These are phyloP conservation scores for Amphipoea oculea DNA, from an alignment of 2,888 invertebrate species.

Conservation along the genomic window DNA sequence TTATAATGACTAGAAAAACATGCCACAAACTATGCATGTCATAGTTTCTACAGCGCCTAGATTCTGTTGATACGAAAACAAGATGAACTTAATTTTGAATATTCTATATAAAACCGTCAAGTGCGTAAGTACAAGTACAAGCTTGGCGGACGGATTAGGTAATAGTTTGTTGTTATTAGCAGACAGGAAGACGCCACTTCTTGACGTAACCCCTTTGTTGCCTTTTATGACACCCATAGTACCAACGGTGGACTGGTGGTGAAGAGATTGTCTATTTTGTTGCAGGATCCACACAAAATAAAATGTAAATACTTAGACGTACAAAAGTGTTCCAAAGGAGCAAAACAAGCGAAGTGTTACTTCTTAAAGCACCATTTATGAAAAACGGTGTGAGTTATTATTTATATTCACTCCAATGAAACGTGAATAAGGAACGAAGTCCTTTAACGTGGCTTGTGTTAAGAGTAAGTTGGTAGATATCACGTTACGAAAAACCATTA, in stretches of 20 bases:
- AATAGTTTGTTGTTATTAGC: slow-evolving; percentile 5
- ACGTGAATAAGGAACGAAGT: not conserved
- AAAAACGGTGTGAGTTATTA: too few relatives aligned
- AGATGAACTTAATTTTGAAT: not conserved
- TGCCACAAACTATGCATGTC: too few relatives aligned
- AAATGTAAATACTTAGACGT: not conserved
- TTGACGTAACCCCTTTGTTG: slow-evolving; percentile 1
- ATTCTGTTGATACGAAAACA: not conserved
- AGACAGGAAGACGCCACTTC: slow-evolving; percentile 24
- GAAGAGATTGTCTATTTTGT: not conserved
- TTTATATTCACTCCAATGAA: not conserved
- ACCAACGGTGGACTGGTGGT: too few relatives aligned
- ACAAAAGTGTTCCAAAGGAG: not conserved
- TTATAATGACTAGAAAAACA: too few relatives aligned
- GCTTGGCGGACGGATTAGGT: not conserved
- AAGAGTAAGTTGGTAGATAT: not conserved
- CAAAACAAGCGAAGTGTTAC: not conserved
- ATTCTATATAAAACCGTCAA: not conserved
- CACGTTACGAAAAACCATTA: too few relatives aligned
- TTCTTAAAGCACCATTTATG: too few relatives aligned
- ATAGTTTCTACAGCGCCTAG: not conserved
- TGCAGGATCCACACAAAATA: not conserved
- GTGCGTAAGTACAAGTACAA: not conserved
- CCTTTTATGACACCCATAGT: slow-evolving; percentile 15
- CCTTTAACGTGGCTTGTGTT: not conserved